Evolutionary conservation across 2,113 vertebrate genomes (phyloP), one percentile per base, ranked within the genome.

Genomic region (Tachysurus fulvidraco): DNA sequence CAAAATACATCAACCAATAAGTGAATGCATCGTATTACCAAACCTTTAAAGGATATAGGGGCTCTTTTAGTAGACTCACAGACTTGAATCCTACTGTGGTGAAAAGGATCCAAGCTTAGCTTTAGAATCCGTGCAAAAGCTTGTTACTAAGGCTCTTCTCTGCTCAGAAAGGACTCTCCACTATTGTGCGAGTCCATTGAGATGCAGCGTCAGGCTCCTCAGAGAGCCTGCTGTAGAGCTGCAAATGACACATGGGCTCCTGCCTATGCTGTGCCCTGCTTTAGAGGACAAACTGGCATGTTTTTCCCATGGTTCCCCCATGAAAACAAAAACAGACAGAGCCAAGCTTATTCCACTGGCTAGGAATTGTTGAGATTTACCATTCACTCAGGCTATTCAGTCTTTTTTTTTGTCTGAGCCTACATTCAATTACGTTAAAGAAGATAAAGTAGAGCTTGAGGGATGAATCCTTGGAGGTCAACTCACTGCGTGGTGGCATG

Each of bases 111-210:
- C 25, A 23, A 80, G 88, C 73, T 87, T 71, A 76, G 81, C 90
- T 78, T 74, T 46, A 36, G 19, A 89, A 79, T 83, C 81, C 69
- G 30, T 80, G 90, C 79, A 50, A 76, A 36, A 64, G 50, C 81
- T 85, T 81, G 71, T 81, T 86, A 30, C 85, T 36, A 87, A 76
- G 80, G 90, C 86, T 88, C 81, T 86, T 74, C 67, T 88, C 86
- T 59, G 83, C 85, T 91, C 90, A 89, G 88, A 92, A 89, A 90
- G 85, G 88, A 90, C 87, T 86, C 81, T 78, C 41, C 11, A 52
- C 81, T 91, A 89, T 93, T 93, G 90, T 94, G 74, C 9, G 23
- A 89, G 80, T 86, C 90, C 93, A 94, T 95, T 95, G 91, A 91
- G 86, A 95, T 94, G 92, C 94, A 86, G 89, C 65, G 7, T 59